Percentiles rank a stretch among this genome's conserved stretches.
phyloP scores from a whole-genome alignment of 2,113 vertebrate species.

The Oncorhynchus masou region DNA sequence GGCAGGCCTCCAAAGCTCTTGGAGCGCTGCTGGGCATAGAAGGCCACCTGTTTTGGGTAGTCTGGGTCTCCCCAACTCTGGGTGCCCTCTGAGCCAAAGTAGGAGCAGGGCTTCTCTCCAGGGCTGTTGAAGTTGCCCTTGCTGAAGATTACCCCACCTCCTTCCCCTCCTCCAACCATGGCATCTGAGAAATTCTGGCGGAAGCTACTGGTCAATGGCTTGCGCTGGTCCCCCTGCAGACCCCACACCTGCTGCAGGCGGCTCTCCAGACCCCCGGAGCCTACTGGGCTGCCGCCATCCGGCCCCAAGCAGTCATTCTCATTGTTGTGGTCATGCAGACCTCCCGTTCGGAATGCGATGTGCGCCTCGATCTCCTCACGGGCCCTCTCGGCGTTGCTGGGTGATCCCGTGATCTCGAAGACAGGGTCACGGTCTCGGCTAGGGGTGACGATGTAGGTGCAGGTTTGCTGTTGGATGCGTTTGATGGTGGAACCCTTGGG shows the following conservation, averaged over 20 bases:
- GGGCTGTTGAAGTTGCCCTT: constrained; percentile 85
- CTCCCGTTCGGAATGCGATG: constrained; percentile 94
- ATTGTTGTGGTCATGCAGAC: constrained; percentile 94
- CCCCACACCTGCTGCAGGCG: constrained; percentile 92
- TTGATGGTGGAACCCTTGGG: constrained; percentile 99
- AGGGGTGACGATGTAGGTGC: constrained; percentile 97
- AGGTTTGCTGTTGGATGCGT: constrained; percentile 97
- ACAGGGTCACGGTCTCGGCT: constrained; percentile 96
- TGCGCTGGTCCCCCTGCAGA: constrained; percentile 87
- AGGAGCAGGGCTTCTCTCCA: constrained; percentile 87
- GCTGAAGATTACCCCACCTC: constrained; percentile 80
- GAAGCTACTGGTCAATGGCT: constrained; percentile 92
- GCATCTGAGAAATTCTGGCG: constrained; percentile 92
- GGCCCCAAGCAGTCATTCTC: constrained; percentile 95
- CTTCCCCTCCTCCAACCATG: constrained; percentile 83
- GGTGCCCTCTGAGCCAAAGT: constrained; percentile 78
- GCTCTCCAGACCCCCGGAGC: constrained; percentile 81
- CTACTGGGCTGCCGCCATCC: constrained; percentile 72
- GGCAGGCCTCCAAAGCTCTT: constrained; percentile 82
- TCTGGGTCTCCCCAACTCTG: constrained; percentile 79
- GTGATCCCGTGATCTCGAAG: constrained; percentile 95
- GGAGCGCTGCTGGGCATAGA: constrained; percentile 84
- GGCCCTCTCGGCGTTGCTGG: constrained; percentile 90
- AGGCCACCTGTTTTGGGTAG: constrained; percentile 80
- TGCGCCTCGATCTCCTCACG: constrained; percentile 97